Evolutionary conservation across 37 sponge, comb jelly and placozoan species (phyloP), one percentile per base, ranked within the genome.

Genomic region (Hexactinellida sp.): DNA sequence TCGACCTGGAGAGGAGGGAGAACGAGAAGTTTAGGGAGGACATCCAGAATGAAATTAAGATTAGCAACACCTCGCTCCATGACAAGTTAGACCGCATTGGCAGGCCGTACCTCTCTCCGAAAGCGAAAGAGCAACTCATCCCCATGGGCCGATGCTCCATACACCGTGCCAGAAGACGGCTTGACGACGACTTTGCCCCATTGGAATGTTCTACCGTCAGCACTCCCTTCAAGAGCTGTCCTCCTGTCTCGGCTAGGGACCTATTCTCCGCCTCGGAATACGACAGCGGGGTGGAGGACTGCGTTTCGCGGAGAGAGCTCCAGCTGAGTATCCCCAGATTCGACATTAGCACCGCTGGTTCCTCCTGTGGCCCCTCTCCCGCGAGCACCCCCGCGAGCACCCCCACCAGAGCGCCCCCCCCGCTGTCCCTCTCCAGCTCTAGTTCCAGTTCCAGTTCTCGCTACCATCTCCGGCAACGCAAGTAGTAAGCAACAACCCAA

Each of bases 211-310:
- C 16, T n/a, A 63, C 32, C 13, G 76, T 21, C 76, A 63, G 13
- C 34, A 10, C 76, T 63, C 76, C 30, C 34, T n/a, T 3, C 19
- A n/a, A 28, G 28, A 63, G 19, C 32, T 63, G 32, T 63, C 30
- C 25, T 3, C 30, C 76, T n/a, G 76, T 21, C 34, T 3, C 5
- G 32, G 76, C 3, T 63, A 32, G 32, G 19, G 25, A 23, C 5
- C 76, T 63, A 25, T 10, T 63, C 28, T 10, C 5, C 13, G 34
- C 76, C 25, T 23, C 13, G 34, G 76, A 63, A 3, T 63, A 63
- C 30, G 76, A 63, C 34, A 63, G 76, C 13, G 76, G 76, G 30
- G 76, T 63, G 76, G 76, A 63, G 34, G 76, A 63, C 76, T 63
- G 76, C 76, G 47, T 41, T 5, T 10, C 13, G 1, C 3, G 76